Evolutionary conservation across 2,888 invertebrate genomes (phyloP).

Genomic region (Auanema sp.): DNA sequence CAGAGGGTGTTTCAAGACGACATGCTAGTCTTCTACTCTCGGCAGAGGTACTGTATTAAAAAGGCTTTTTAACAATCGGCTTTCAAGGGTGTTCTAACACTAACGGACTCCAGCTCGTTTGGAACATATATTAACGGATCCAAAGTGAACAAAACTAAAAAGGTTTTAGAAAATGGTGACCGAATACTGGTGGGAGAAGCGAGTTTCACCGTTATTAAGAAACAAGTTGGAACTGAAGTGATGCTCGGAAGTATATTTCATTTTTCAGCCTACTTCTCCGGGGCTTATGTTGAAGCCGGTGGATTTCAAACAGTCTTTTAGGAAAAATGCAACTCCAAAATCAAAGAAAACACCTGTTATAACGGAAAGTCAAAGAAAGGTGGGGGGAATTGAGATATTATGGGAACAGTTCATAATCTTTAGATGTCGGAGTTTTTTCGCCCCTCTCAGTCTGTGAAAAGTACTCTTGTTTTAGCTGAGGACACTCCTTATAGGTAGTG

Average conservation of each 20-base stretch:
- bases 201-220: too few relatives aligned
- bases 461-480: neutral
- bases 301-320: too few relatives aligned
- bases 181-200: neutral
- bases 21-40: neutral
- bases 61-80: neutral
- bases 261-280: too few relatives aligned
- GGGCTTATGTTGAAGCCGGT: too few relatives aligned
- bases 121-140: neutral
- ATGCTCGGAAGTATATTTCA: too few relatives aligned
- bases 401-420: neutral
- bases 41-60: neutral
- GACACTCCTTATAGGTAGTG: slow-evolving; percentile 1
- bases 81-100: neutral
- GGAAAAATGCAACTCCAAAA: too few relatives aligned
- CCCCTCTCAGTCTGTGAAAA: neutral
- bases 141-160: slow-evolving; percentile 1
- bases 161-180: neutral
- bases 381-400: neutral
- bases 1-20: slow-evolving; percentile 2
- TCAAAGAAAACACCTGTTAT: neutral
- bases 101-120: neutral
- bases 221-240: too few relatives aligned
- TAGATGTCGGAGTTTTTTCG: slow-evolving; percentile 13
- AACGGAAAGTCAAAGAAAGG: neutral